Base-by-base conservation (phyloP, 2,888 invertebrate species). In the Philereme transversata region DNA sequence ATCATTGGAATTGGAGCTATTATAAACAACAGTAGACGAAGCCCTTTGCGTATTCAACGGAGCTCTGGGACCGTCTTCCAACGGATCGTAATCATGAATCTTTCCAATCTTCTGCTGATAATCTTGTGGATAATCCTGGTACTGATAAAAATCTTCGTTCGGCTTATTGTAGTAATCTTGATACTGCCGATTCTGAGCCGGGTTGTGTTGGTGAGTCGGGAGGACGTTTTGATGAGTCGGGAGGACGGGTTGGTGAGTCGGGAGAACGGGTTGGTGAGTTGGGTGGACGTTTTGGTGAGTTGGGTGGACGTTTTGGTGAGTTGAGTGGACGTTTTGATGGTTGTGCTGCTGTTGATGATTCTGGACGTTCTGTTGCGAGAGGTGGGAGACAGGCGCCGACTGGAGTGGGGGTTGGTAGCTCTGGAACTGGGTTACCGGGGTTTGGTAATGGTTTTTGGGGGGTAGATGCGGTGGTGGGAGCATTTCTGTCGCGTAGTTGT, bases 1-100 rank as follows among this genome's bases (percentile, higher is more conserved):
- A 62, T 91, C 90, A 63, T 76, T 62, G 7, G 33, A 4, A 33
- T 55, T 84, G 53, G 89, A 87, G 76, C 90, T 83, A 73, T 97
- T 97, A 86, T 97, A 97, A 77, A 97, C 97, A 69, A 97, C 93
- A 22, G 97, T 97, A 54, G 97, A 96, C 4, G 96, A 96, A 74
- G 96, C 95, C 74, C 97, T 93, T 64, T 95, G 95, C 4, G 97
- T 95, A 79, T 96, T 96, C 0, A 96, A 95, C 64, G 94, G 93
- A 51, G 93, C 93, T 65, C 96, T 93, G 10, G 95, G 95, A 51
- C 95, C 95, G 76, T 96, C 96, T 71, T 94, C 94, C 68, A 95
- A 87, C 4, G 97, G 96, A 83, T 97, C 97, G 76, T 96, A 97
- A 77, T 97, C 97, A 69, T 96, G 96, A 71, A 96, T 96, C 90